Conservation (phyloP, 2,113 vertebrate genomes). For the Saiga tatarica region DNA sequence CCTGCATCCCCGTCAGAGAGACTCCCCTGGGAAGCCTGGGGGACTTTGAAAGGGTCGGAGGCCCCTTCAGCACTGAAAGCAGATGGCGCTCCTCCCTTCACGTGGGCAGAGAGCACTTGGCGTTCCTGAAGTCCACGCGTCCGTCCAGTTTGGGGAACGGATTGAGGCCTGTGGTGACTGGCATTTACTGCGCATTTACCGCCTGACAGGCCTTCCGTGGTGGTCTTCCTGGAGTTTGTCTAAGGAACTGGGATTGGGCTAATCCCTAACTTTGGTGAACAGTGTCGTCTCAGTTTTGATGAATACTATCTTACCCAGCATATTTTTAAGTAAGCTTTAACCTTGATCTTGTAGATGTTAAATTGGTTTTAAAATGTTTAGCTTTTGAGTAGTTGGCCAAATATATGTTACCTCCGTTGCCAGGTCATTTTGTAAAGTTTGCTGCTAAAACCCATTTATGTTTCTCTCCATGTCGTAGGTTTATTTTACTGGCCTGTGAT, state of each 20-base stretch:
- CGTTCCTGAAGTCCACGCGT: fast-evolving
- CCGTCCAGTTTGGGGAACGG: fast-evolving
- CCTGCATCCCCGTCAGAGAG: fast-evolving
- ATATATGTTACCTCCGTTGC: neutral
- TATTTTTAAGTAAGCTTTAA: neutral
- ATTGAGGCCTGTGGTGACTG: fast-evolving
- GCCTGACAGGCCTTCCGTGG: fast-evolving
- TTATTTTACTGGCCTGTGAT: constrained; percentile 95
- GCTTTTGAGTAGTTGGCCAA: neutral
- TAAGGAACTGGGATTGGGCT: no score
- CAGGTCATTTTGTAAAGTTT: neutral
- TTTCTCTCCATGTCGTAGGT: constrained; percentile 80
- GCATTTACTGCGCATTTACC: no score
- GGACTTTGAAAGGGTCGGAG: neutral
- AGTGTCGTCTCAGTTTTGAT: no score
- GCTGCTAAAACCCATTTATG: neutral
- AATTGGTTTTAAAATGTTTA: neutral
- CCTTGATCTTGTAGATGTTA: neutral
- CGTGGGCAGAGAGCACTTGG: fast-evolving
- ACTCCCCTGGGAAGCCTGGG: fast-evolving
- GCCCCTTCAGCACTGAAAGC: neutral
- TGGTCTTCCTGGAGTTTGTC: no score
- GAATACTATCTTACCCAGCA: fast-evolving
- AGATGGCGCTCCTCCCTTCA: fast-evolving
- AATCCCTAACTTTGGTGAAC: neutral